Evolutionary conservation across 2,113 vertebrate genomes (phyloP), one percentile per base, ranked within the genome.

Genomic region (Ameiurus melas): DNA sequence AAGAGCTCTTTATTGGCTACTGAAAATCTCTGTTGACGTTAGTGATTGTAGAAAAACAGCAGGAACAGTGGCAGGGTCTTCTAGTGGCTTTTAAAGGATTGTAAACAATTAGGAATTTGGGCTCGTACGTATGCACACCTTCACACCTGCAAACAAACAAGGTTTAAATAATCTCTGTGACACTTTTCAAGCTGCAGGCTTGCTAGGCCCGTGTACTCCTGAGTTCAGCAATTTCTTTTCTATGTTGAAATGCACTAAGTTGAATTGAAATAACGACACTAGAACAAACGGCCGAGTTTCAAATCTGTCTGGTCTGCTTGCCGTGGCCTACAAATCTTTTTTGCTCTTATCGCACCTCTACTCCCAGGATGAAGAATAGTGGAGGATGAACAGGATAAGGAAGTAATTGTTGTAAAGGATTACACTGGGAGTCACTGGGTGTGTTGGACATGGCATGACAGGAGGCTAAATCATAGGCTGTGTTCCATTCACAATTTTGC

Each of bases 71-170:
- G 13, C 79, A 43, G 75, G 86, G 79, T 58, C 85, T 57, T 53
- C 47, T 77, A 78, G 60, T 88, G 88, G 85, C 85, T 83, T 66
- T 25, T 30, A n/a, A 75, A 94, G 91, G 94, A 92, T 87, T 94
- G 94, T 95, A 96, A 96, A 96, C 93, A 92, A 92, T 95, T 95
- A 95, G 94, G 94, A 95, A 94, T 94, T 94, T 93, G 94, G 95
- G 94, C 92, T 91, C 93, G 94, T 94, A 92, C 30, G 2, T 9
- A n/a, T 22, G 62, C 79, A 95, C 94, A 95, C 94, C 94, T 94
- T 93, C 90, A 92, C 90, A 85, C 90, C 79, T 55, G 51, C 27
- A 85, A 25, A 75, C 8, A 58, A 51, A 78, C 10, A 16, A 51
- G 43, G 75, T 5, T 51, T 43, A 27, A 51, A 78, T 78, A 14